These are phyloP conservation scores for Sesia bembeciformis DNA, from an alignment of 2,888 invertebrate species.

Conservation along the genomic window DNA sequence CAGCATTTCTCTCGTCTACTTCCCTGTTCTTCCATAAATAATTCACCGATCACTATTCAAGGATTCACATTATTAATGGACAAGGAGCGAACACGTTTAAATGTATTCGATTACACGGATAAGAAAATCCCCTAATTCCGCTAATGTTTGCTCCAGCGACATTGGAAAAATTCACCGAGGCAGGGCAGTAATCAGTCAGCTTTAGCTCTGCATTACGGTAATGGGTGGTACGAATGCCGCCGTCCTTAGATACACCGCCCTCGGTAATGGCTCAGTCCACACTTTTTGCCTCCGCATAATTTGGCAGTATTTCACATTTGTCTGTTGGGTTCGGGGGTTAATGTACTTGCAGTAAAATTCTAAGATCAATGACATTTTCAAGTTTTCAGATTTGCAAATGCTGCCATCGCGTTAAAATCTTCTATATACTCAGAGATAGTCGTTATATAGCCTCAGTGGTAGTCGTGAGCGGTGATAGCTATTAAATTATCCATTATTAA, in stretches of 20 bases:
- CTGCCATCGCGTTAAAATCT: too few relatives aligned
- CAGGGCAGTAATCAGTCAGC: slow-evolving; percentile 59
- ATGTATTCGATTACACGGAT: slow-evolving; percentile 45
- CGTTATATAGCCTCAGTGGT: too few relatives aligned
- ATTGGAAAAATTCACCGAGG: slow-evolving; percentile 47
- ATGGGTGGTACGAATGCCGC: slow-evolving; percentile 23
- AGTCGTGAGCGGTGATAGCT: too few relatives aligned
- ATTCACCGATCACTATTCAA: not conserved
- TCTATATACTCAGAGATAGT: too few relatives aligned
- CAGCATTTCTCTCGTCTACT: too few relatives aligned
- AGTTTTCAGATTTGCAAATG: too few relatives aligned
- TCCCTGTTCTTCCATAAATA: not conserved
- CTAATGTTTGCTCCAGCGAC: slow-evolving; percentile 37
- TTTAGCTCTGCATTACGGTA: slow-evolving; percentile 59
- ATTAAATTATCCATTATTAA: too few relatives aligned
- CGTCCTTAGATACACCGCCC: slow-evolving; percentile 16
- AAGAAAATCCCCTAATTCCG: slow-evolving; percentile 42
- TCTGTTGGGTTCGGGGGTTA: not conserved
- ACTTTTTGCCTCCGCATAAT: slow-evolving; percentile 28
- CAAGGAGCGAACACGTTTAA: slow-evolving; percentile 11
- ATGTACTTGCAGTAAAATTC: too few relatives aligned
- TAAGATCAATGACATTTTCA: too few relatives aligned
- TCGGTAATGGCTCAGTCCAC: slow-evolving; percentile 18
- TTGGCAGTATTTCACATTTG: slow-evolving; percentile 22
- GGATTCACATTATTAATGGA: not conserved